These are phyloP conservation scores for Microtus oregoni DNA, from an alignment of 2,113 vertebrate species.

Conservation along the genomic window DNA sequence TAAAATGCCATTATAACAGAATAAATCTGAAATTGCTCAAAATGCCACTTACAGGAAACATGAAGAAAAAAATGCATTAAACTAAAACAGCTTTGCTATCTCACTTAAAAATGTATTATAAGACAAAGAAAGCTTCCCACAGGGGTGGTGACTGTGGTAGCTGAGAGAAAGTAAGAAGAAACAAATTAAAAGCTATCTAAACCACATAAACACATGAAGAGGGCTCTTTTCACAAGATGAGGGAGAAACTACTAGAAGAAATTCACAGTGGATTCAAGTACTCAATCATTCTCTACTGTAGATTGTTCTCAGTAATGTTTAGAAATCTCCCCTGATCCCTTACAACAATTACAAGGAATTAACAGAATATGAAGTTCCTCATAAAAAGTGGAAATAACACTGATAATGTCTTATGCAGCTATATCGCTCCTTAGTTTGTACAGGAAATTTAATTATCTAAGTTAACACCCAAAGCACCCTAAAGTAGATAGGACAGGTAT, in stretches of 20 bases:
- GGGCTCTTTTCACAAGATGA: background rate
- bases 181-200: conserved; percentile 65
- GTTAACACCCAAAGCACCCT: background rate
- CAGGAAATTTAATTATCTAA: conserved; percentile 36
- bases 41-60: conserved; percentile 74
- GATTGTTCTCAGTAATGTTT: background rate
- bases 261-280: conserved; percentile 18
- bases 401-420: background rate
- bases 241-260: conserved; percentile 24
- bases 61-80: conserved; percentile 73
- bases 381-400: conserved; percentile 2
- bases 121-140: conserved; percentile 63
- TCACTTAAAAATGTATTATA: conserved; percentile 77
- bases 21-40: conserved; percentile 79
- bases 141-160: conserved; percentile 32
- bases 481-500: background rate
- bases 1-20: conserved; percentile 74
- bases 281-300: conserved; percentile 2
- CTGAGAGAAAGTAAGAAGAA: conserved; percentile 59
- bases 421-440: conserved; percentile 7
- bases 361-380: background rate
- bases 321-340: background rate
- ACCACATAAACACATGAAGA: conserved; percentile 35
- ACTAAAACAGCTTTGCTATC: conserved; percentile 66
- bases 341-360: conserved; percentile 19